Evolutionary conservation across 2,113 vertebrate species (phyloP).

Genomic region (Stictonetta naevosa): DNA sequence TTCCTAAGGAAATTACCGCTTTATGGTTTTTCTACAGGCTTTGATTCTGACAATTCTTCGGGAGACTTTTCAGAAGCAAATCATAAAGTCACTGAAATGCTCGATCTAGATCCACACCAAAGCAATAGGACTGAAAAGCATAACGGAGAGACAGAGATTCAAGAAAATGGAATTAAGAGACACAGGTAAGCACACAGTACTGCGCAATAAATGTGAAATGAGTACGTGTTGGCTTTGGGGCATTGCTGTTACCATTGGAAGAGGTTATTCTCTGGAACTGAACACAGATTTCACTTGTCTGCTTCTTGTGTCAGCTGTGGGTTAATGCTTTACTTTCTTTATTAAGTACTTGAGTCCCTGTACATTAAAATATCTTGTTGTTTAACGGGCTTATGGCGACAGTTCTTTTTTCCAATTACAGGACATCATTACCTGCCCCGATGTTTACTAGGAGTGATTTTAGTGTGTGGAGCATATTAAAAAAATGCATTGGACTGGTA

Average conservation of each 20-base stretch:
- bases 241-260: not conserved
- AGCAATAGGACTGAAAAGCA: conserved; percentile 70
- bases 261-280: not conserved
- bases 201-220: not conserved
- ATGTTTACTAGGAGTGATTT: conserved; percentile 94
- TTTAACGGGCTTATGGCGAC: not conserved
- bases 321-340: not conserved
- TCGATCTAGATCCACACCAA: conserved; percentile 73
- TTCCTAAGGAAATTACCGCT: not conserved
- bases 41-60: conserved; percentile 93
- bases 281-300: not conserved
- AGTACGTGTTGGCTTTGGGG: not conserved
- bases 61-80: conserved; percentile 90
- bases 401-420: conserved; percentile 53
- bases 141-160: conserved; percentile 80
- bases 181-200: conserved; percentile 85
- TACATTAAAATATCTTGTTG: not conserved
- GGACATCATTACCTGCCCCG: conserved; percentile 88
- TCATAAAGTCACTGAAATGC: conserved; percentile 81
- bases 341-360: not conserved
- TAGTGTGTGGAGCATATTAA: conserved; percentile 95
- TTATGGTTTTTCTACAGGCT: conserved; percentile 80
- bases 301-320: not conserved
- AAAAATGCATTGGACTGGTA: conserved; percentile 97
- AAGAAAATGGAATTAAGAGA: conserved; percentile 92